Percentiles rank a stretch among this genome's conserved stretches.
These are phyloP conservation scores for Anthoscopus minutus DNA, from an alignment of 2,113 vertebrate species.

Conservation along the genomic window DNA sequence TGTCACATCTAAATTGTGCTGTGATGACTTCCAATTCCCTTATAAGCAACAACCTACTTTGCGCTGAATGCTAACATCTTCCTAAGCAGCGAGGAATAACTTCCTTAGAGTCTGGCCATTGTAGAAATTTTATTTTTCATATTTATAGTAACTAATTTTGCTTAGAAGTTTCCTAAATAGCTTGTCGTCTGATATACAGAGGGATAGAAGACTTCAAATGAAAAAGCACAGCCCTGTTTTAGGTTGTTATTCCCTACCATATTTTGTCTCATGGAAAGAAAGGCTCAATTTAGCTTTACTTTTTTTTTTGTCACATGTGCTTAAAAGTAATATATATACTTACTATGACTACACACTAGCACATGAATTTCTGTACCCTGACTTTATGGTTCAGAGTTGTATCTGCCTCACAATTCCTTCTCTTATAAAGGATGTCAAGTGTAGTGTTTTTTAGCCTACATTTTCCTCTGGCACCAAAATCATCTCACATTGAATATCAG, in stretches of 20 bases:
- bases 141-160: not conserved
- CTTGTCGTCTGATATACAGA: not conserved
- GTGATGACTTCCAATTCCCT: not conserved
- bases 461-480: not conserved
- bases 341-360: not conserved
- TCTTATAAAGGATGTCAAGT: not conserved
- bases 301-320: accelerated
- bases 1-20: not conserved
- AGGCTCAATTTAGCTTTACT: not conserved
- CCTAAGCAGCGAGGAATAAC: not conserved
- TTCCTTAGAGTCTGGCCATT: not conserved
- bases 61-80: not conserved
- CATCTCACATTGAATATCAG: accelerated
- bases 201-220: not conserved
- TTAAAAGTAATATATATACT: not conserved
- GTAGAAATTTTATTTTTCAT: not conserved
- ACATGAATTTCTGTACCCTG: not conserved
- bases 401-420: not conserved
- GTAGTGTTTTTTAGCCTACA: not conserved
- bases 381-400: not conserved
- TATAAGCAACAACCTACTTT: not conserved
- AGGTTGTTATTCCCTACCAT: not conserved
- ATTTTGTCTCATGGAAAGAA: not conserved
- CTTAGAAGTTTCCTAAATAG: not conserved
- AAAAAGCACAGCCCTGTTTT: not conserved